A percentile compares a stretch with the other conserved stretches of the same genome.
These are phyloP conservation scores for Drosophila parthenogenetica DNA, from an alignment of 2,888 invertebrate genomes.

Conservation along the genomic window DNA sequence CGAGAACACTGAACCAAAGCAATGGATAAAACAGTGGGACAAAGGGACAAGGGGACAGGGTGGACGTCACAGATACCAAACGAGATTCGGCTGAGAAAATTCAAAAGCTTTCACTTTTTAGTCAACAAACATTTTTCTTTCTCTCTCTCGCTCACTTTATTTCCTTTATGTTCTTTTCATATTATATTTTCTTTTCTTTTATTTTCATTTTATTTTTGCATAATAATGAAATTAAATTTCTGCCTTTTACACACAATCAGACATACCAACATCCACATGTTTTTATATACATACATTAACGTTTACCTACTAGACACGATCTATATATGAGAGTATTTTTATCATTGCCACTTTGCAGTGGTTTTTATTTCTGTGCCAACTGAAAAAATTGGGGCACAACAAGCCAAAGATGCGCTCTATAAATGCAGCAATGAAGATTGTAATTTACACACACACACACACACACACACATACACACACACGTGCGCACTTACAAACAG, in stretches of 20 bases:
- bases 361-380: slow-evolving; percentile 32
- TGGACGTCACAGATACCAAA: slow-evolving; percentile 10
- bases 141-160: slow-evolving; percentile 1
- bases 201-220: slow-evolving; percentile 45
- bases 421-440: slow-evolving; percentile 6
- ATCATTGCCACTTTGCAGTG: slow-evolving; percentile 42
- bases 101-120: slow-evolving; percentile 64
- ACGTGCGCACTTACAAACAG: too few relatives aligned
- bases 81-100: slow-evolving; percentile 35
- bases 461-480: neutral
- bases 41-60: neutral
- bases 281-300: neutral
- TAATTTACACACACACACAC: slow-evolving; percentile 4
- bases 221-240: slow-evolving; percentile 73
- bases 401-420: slow-evolving; percentile 20
- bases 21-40: neutral
- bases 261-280: slow-evolving; percentile 8
- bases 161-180: slow-evolving; percentile 11
- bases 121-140: slow-evolving; percentile 33
- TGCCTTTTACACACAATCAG: slow-evolving; percentile 37
- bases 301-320: slow-evolving; percentile 29
- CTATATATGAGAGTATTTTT: slow-evolving; percentile 41
- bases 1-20: slow-evolving; percentile 25
- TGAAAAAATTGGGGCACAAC: slow-evolving; percentile 31
- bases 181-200: slow-evolving; percentile 22